These are phyloP conservation scores for Rotaria magnacalcarata DNA, from an alignment of 2,888 invertebrate species.

Conservation along the genomic window DNA sequence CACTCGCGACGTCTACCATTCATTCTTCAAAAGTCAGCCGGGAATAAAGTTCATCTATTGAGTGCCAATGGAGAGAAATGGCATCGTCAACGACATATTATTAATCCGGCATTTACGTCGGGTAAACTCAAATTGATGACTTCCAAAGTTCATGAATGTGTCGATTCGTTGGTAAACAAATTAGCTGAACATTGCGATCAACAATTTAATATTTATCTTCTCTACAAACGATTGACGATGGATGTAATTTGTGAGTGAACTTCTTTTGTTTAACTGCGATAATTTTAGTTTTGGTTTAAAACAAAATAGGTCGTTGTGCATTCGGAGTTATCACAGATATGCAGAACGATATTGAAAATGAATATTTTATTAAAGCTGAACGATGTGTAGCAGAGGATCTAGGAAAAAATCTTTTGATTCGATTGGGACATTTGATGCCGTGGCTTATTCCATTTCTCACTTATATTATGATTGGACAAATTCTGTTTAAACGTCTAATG, in stretches of 20 bases:
- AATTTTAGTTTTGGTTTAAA: too few species aligned
- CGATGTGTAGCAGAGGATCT: too few species aligned
- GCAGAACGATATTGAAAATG: neutral
- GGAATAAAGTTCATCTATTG: neutral
- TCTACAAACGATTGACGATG: neutral
- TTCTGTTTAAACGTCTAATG: neutral
- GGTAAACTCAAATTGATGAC: neutral
- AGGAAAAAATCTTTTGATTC: too few species aligned
- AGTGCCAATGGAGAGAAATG: neutral
- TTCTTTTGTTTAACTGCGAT: too few species aligned
- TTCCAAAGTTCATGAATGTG: neutral
- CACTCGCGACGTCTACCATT: neutral
- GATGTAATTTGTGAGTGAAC: neutral
- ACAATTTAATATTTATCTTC: neutral
- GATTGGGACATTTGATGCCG: neutral
- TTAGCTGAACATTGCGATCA: neutral
- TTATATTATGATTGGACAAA: neutral
- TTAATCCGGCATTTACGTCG: neutral
- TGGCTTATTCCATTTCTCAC: neutral
- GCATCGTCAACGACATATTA: slow-evolving; percentile 9
- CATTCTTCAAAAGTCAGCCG: neutral
- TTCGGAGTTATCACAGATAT: neutral
- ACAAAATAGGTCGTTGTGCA: neutral
- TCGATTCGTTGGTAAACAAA: neutral
- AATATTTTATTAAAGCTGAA: neutral